These are phyloP conservation scores for Clitarchus hookeri DNA, from an alignment of 2,888 invertebrate genomes.

Conservation along the genomic window DNA sequence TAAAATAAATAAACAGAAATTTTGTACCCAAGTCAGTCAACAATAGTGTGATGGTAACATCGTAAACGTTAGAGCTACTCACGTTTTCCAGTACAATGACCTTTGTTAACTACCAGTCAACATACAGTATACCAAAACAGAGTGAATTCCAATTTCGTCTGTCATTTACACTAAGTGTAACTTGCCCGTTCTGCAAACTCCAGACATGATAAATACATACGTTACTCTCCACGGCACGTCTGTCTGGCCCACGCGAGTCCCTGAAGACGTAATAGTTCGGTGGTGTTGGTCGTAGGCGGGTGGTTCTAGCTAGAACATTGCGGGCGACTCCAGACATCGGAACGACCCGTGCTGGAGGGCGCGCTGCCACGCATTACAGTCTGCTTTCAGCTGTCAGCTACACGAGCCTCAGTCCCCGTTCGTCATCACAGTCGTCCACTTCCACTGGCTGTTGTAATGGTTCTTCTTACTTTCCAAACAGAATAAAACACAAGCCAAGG, in stretches of 20 bases:
- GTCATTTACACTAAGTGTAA: neutral
- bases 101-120: neutral
- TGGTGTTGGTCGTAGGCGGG: neutral
- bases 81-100: neutral
- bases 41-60: slow-evolving; percentile 2
- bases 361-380: neutral
- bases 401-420: slow-evolving; percentile 40
- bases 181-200: neutral
- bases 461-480: slow-evolving; percentile 41
- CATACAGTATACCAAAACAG: neutral
- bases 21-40: slow-evolving; percentile 2
- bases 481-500: slow-evolving; percentile 23
- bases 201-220: neutral
- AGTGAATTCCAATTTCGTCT: neutral
- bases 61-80: neutral
- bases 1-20: slow-evolving; percentile 14
- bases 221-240: neutral
- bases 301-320: neutral
- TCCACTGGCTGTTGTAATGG: slow-evolving; percentile 43
- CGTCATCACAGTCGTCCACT: slow-evolving; percentile 43
- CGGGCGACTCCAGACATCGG: neutral
- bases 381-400: neutral
- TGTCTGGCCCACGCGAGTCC: neutral
- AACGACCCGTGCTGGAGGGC: neutral
- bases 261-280: neutral